Base-by-base conservation (phyloP, 2,797 vertebrate species). In the Enteromius paludinosus region DNA sequence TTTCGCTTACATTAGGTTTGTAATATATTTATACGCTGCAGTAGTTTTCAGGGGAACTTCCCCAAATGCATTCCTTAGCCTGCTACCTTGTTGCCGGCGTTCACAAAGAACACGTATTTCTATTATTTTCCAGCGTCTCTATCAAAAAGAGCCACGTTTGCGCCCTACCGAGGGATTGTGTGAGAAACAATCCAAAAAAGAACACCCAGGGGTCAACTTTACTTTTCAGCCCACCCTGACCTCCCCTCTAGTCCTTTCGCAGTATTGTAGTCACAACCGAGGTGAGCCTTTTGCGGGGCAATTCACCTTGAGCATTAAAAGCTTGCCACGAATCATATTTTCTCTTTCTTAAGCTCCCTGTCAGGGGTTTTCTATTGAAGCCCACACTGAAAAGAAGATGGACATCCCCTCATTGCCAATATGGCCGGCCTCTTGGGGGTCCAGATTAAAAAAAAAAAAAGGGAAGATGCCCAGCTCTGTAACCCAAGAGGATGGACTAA, bases 401-500 rank as follows among this genome's bases (percentile, higher is more conserved):
- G 85, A 87, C 83, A 86, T 86, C 78, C 62, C 81, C 75, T 84
- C 79, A 81, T 64, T 86, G 64, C 85, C 86, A 87, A 81, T 84
- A 79, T 84, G 79, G 35, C 72, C n/a, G 78, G 59, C 56, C 83
- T 79, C 75, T 86, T 84, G 79, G 81, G 85, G 85, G 84, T 88
- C 87, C 86, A 84, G 78, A 81, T 81, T 69, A 86, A 87, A 79
- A 68, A 83, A 38, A 30, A 30, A 38, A 76, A 80, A 81, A 43
- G 15, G 18, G 43, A 85, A 72, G 81, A 87, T 83, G 86, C 72
- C 85, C 75, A 87, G 90, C 92, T 92, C 90, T 91, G 86, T 89
- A 90, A 92, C 93, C 94, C 92, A 92, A 92, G 90, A 95, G 92
- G 91, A 93, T 90, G 89, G 91, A 89, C 93, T 92, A 92, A 92